These are phyloP conservation scores for Virgularia gustaviana DNA, from an alignment of 92 coral and sea anemone species.

Conservation along the genomic window DNA sequence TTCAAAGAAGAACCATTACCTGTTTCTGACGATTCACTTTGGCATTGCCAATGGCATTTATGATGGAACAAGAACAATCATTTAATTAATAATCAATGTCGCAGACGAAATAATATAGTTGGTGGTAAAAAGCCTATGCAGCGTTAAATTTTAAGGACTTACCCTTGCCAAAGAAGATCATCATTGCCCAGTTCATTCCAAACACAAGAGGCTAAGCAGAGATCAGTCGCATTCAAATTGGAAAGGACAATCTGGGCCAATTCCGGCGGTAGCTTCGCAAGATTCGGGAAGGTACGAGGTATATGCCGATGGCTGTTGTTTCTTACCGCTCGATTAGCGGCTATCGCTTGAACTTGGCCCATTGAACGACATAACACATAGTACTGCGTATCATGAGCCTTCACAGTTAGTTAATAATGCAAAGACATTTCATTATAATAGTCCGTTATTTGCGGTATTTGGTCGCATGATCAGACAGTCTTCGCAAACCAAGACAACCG, in stretches of 20 bases:
- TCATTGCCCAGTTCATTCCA: slow-evolving; percentile 93
- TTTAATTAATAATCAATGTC: no score
- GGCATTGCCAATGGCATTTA: no score
- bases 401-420: neutral
- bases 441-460: neutral
- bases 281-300: slow-evolving; percentile 73
- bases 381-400: neutral
- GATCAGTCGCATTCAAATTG: slow-evolving; percentile 91
- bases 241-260: slow-evolving; percentile 86
- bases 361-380: neutral
- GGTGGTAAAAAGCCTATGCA: neutral
- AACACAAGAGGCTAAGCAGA: slow-evolving; percentile 95
- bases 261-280: slow-evolving; percentile 87
- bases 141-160: neutral
- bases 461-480: slow-evolving; percentile 27
- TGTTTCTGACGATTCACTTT: no score
- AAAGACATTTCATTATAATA: neutral
- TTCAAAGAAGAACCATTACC: no score
- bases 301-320: neutral
- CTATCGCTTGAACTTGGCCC: slow-evolving; percentile 39
- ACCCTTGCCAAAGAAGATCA: slow-evolving; percentile 95
- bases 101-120: no score
- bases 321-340: slow-evolving; percentile 8
- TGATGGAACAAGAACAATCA: no score
- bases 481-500: slow-evolving; percentile 19